phyloP scores from a whole-genome alignment of 2,888 invertebrate genomes.

The Acanthoscelides obtectus region DNA sequence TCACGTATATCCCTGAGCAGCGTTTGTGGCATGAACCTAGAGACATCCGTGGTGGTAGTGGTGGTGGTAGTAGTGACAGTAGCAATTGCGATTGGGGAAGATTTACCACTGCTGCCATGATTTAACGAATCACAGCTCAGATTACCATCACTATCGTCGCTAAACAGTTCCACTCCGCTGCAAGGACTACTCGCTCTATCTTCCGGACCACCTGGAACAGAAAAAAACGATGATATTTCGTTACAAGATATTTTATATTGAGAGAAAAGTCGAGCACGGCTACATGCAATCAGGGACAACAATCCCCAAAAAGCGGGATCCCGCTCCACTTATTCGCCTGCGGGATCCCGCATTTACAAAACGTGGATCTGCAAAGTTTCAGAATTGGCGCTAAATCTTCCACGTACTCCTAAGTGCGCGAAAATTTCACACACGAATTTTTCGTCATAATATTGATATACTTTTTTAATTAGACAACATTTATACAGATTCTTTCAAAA shows the following conservation, averaged over 20 bases:
- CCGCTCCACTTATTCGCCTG: no score
- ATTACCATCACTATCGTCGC: slow-evolving; percentile 70
- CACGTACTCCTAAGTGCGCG: no score
- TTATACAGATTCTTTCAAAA: no score
- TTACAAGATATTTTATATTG: background rate
- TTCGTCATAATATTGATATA: no score
- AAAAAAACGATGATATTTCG: background rate
- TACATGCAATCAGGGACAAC: no score
- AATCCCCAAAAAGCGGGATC: no score
- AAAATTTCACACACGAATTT: no score
- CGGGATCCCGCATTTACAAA: no score
- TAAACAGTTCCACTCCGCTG: slow-evolving; percentile 63
- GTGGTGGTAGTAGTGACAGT: background rate
- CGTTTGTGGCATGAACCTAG: slow-evolving; percentile 57
- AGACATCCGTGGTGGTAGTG: slow-evolving; percentile 7
- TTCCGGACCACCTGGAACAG: slow-evolving; percentile 39
- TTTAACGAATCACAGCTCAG: slow-evolving; percentile 80
- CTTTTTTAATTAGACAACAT: no score
- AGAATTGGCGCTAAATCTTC: no score
- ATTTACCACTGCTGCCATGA: slow-evolving; percentile 53
- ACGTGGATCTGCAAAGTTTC: no score
- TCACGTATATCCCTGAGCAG: slow-evolving; percentile 67
- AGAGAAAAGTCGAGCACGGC: no score
- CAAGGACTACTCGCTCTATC: slow-evolving; percentile 48
- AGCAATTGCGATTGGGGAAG: slow-evolving; percentile 36